These are phyloP conservation scores for Amphimedon queenslandica DNA, from an alignment of 37 sponge, comb jelly and placozoan genomes.

Conservation along the genomic window DNA sequence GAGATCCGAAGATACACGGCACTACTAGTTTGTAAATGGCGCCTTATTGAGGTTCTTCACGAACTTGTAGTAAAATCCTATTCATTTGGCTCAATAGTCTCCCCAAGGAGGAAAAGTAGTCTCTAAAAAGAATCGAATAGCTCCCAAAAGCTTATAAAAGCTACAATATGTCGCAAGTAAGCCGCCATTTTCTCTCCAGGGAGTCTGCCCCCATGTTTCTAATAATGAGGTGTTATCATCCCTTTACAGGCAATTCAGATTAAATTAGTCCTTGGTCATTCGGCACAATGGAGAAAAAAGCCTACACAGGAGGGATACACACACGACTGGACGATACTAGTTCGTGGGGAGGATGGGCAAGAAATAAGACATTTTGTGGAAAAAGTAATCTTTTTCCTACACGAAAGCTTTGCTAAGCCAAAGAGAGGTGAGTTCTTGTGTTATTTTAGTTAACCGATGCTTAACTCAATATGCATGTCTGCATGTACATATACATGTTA, in stretches of 20 bases:
- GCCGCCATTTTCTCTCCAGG: no score
- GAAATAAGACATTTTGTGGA: constrained; percentile 91
- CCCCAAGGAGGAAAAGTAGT: no score
- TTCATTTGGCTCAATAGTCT: no score
- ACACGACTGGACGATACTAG: constrained; percentile 94
- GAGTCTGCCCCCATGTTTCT: no score
- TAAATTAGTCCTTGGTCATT: constrained; percentile 90
- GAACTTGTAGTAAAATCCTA: not conserved
- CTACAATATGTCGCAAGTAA: no score
- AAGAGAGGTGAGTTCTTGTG: constrained; percentile 68
- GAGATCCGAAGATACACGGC: not conserved
- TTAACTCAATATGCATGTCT: no score
- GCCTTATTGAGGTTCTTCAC: not conserved
- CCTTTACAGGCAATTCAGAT: constrained; percentile 73
- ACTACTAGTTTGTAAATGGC: not conserved
- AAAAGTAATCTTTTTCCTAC: constrained; percentile 93
- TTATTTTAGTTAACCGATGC: not conserved
- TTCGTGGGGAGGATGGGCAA: constrained; percentile 85
- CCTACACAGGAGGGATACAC: constrained; percentile 89
- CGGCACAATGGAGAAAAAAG: constrained; percentile 84
- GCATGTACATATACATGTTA: no score
- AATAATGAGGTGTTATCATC: no score
- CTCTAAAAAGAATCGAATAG: no score
- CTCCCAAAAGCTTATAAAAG: no score
- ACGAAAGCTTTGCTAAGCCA: constrained; percentile 90